These are phyloP conservation scores for Phasianus colchicus DNA, from an alignment of 2,113 vertebrate genomes.

Conservation along the genomic window DNA sequence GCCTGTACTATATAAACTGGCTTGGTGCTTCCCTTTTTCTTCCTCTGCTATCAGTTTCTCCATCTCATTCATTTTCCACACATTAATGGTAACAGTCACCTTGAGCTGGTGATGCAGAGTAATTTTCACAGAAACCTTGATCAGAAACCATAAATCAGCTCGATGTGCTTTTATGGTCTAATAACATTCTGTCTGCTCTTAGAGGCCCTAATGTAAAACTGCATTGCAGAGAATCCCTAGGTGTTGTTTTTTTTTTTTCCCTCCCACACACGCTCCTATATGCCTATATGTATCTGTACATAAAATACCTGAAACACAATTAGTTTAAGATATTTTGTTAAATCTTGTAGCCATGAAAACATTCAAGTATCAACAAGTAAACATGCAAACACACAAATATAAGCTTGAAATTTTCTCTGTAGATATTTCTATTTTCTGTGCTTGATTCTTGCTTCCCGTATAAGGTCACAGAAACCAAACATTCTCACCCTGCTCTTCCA, in stretches of 20 bases:
- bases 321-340: slow-evolving; percentile 12
- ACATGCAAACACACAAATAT: not conserved
- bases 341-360: not conserved
- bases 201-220: slow-evolving; percentile 84
- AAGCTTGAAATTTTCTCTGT: not conserved
- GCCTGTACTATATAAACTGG: slow-evolving; percentile 78
- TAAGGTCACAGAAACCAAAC: not conserved
- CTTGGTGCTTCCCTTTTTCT: slow-evolving; percentile 74
- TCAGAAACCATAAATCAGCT: slow-evolving; percentile 90
- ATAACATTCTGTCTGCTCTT: slow-evolving; percentile 84
- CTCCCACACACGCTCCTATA: not conserved
- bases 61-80: slow-evolving; percentile 86
- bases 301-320: not conserved
- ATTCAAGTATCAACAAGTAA: not conserved
- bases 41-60: slow-evolving; percentile 77
- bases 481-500: slow-evolving; percentile 4
- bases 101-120: slow-evolving; percentile 87
- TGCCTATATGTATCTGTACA: not conserved
- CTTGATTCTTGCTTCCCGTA: not conserved
- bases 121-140: slow-evolving; percentile 89
- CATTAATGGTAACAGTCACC: slow-evolving; percentile 89
- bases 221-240: slow-evolving; percentile 76
- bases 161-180: slow-evolving; percentile 89
- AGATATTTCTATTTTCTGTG: not conserved
- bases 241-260: slow-evolving; percentile 25